phyloP scores from a whole-genome alignment of 2,888 invertebrate species.

The Nudaria mundana region DNA sequence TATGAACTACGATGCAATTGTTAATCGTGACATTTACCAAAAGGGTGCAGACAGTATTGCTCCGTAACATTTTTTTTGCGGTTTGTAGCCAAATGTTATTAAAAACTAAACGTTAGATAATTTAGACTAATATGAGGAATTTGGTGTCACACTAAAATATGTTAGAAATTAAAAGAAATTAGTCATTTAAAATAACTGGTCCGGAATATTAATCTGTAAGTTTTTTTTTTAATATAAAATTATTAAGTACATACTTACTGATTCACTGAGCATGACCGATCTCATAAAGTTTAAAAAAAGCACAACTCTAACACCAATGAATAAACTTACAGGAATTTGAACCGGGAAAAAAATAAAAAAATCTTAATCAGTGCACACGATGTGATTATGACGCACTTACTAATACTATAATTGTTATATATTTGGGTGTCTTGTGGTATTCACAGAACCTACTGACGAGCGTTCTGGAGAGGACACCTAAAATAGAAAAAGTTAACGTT shows the following conservation, averaged over 20 bases:
- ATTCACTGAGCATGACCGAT: too few relatives aligned
- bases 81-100: too few relatives aligned
- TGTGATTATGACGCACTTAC: constrained; percentile 6
- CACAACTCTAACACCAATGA: too few relatives aligned
- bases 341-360: too few relatives aligned
- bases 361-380: not conserved
- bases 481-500: constrained; percentile 97
- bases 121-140: constrained; percentile 7
- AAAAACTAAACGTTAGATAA: too few relatives aligned
- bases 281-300: too few relatives aligned
- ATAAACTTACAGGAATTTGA: not conserved
- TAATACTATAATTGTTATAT: constrained; percentile 24
- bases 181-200: too few relatives aligned
- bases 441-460: constrained; percentile 94
- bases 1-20: not conserved
- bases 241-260: too few relatives aligned
- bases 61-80: not conserved
- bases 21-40: too few relatives aligned
- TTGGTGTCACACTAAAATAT: not conserved
- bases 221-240: too few relatives aligned
- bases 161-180: too few relatives aligned
- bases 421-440: constrained; percentile 60
- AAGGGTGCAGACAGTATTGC: not conserved
- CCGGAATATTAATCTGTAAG: too few relatives aligned
- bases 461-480: constrained; percentile 95